These are phyloP conservation scores for Idaea aversata DNA, from an alignment of 2,888 invertebrate species.

Conservation along the genomic window DNA sequence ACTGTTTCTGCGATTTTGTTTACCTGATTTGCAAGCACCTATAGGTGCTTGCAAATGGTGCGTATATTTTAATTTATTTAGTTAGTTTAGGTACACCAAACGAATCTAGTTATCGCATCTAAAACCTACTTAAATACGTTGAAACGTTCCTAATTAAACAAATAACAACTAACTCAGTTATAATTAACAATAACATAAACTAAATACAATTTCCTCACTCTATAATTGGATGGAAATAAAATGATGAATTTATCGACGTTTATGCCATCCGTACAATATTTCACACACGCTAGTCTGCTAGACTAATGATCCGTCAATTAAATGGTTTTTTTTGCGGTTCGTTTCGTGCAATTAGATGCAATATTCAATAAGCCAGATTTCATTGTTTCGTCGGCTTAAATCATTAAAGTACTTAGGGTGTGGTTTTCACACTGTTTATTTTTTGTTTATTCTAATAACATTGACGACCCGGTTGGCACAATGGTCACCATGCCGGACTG, in stretches of 20 bases:
- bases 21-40: too few relatives aligned
- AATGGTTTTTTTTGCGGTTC: constrained; percentile 42
- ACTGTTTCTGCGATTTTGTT: too few relatives aligned
- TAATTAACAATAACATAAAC: background rate
- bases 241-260: constrained; percentile 7
- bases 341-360: constrained; percentile 58
- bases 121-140: too few relatives aligned
- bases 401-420: background rate
- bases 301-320: constrained; percentile 66
- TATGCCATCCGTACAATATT: constrained; percentile 43
- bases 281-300: constrained; percentile 40
- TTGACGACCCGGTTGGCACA: too few relatives aligned
- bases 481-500: too few relatives aligned
- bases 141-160: background rate
- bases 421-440: background rate
- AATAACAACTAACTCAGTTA: background rate
- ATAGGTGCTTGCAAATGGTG: too few relatives aligned
- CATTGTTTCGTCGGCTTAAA: constrained; percentile 24
- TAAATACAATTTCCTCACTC: background rate
- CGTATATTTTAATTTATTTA: too few relatives aligned
- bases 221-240: constrained; percentile 2
- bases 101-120: too few relatives aligned
- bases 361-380: constrained; percentile 35
- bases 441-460: too few relatives aligned
- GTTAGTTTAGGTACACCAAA: too few relatives aligned